Conservation (phyloP, 1,140 invertebrate species). For the Drosophila littoralis region DNA sequence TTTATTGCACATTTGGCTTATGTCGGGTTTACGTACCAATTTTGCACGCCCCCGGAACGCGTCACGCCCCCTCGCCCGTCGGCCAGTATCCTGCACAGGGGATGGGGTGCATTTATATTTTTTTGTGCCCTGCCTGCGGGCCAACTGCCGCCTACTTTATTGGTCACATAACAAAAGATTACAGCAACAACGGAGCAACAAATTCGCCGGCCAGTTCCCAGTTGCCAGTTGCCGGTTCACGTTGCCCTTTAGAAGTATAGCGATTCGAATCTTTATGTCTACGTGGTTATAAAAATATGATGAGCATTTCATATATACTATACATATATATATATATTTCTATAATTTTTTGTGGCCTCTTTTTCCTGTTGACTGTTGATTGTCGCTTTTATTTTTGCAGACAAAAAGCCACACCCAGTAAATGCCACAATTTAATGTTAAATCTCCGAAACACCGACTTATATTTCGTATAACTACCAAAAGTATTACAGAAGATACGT, state of each 20-base stretch:
- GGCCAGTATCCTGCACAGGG: slow-evolving; percentile 8
- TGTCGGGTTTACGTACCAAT: slow-evolving; percentile 69
- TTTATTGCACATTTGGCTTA: slow-evolving; percentile 81
- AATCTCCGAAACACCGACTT: not conserved
- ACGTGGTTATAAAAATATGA: slow-evolving; percentile 79
- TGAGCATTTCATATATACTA: slow-evolving; percentile 69
- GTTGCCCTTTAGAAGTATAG: slow-evolving; percentile 26
- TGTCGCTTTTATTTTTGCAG: slow-evolving; percentile 44
- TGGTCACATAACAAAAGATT: slow-evolving; percentile 81
- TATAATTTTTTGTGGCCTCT: slow-evolving; percentile 28
- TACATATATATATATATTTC: slow-evolving; percentile 25
- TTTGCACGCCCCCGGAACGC: slow-evolving; percentile 42
- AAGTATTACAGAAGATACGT: no score
- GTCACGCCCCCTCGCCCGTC: not conserved
- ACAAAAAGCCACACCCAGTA: slow-evolving; percentile 18
- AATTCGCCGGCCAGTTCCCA: slow-evolving; percentile 44
- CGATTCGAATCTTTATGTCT: slow-evolving; percentile 72
- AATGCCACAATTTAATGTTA: slow-evolving; percentile 45
- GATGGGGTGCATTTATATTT: slow-evolving; percentile 1
- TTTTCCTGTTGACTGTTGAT: slow-evolving; percentile 42
- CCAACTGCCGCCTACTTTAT: slow-evolving; percentile 73
- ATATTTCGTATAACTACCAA: no score
- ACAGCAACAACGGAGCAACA: slow-evolving; percentile 50
- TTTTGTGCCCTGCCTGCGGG: slow-evolving; percentile 42
- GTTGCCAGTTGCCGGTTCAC: slow-evolving; percentile 8